These are phyloP conservation scores for Whitmania pigra DNA, from an alignment of 1,140 invertebrate genomes.

Conservation along the genomic window DNA sequence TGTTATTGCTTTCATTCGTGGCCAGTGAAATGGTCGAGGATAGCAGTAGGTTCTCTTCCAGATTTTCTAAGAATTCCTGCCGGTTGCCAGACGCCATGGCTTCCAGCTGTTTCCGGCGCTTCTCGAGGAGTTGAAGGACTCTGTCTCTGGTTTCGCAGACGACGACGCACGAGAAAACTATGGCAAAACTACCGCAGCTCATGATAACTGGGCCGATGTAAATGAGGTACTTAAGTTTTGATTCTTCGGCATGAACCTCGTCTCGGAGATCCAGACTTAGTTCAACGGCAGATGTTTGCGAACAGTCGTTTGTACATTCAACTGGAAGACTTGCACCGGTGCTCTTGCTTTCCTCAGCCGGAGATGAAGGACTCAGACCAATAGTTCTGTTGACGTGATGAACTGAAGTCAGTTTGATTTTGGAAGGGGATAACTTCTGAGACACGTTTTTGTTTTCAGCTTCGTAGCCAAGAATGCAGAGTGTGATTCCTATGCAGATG, in stretches of 20 bases:
- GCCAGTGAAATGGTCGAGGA: background rate
- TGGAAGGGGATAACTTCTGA: too few species aligned
- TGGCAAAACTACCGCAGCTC: constrained; percentile 21
- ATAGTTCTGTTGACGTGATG: too few species aligned
- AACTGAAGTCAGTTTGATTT: too few species aligned
- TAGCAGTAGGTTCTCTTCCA: background rate
- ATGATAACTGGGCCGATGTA: constrained; percentile 12
- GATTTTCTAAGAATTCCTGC: background rate
- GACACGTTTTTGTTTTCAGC: background rate
- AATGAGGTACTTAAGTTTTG: background rate
- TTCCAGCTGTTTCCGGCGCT: background rate
- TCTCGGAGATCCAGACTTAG: too few species aligned
- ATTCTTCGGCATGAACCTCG: too few species aligned
- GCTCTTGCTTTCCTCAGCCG: too few species aligned
- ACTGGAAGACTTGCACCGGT: too few species aligned
- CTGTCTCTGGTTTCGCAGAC: constrained; percentile 19
- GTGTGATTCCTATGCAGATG: constrained; percentile 9
- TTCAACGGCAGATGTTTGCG: too few species aligned
- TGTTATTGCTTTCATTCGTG: constrained; percentile 9
- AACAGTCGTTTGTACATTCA: too few species aligned
- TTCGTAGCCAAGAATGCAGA: constrained; percentile 18
- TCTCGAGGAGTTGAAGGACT: constrained; percentile 13
- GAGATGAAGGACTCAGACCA: too few species aligned
- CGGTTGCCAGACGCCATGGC: background rate
- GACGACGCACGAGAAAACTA: constrained; percentile 20